Evolutionary conservation across 2,888 invertebrate genomes (phyloP).

Genomic region (Dryobotodes eremita): DNA sequence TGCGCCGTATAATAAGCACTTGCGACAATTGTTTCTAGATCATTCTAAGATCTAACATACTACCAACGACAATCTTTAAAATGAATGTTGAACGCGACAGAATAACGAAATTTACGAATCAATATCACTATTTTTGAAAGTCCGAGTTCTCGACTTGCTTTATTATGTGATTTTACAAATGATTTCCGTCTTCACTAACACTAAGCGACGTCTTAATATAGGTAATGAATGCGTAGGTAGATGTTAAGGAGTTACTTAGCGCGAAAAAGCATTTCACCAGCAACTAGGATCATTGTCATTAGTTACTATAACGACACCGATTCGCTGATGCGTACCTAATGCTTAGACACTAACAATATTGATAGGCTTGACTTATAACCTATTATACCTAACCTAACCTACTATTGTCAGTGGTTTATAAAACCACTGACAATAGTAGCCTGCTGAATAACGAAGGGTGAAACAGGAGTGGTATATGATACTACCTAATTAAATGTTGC

Average conservation of each 20-base stretch:
- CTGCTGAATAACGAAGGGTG: not conserved
- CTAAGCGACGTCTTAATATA: not conserved
- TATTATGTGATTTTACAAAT: too few species aligned
- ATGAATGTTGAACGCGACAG: not conserved
- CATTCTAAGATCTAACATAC: constrained; percentile 50
- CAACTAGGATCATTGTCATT: not conserved
- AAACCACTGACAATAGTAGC: not conserved
- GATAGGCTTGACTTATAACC: not conserved
- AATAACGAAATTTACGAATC: not conserved
- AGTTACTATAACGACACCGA: not conserved
- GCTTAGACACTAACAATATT: too few species aligned
- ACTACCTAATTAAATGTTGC: not conserved
- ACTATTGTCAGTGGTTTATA: too few species aligned
- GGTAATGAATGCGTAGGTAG: not conserved
- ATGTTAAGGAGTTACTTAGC: not conserved
- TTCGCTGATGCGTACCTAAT: not conserved
- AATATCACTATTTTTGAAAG: not conserved
- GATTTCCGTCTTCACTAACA: not conserved
- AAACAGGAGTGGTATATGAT: not conserved
- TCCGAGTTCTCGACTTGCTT: not conserved
- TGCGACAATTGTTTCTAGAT: constrained; percentile 62
- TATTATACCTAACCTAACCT: too few species aligned
- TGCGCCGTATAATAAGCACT: constrained; percentile 63
- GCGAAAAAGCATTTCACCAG: not conserved
- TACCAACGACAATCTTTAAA: constrained; percentile 1